Evolutionary conservation across 53 echinoderm and acorn worm genomes (phyloP).

Genomic region (Hippasteria phrygiana): DNA sequence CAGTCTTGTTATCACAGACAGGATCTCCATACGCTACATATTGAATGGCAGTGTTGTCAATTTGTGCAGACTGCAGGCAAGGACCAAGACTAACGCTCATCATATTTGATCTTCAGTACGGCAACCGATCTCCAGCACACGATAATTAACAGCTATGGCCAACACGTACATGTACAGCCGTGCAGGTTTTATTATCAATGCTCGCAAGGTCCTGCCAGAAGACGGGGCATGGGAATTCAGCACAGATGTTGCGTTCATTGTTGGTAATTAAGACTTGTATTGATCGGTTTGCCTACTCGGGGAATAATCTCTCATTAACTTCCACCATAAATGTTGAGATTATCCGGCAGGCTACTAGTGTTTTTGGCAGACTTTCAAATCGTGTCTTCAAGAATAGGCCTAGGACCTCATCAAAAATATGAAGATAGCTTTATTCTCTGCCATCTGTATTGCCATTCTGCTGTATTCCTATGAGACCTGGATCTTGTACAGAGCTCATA

Average conservation of each 20-base stretch:
- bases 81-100: background rate
- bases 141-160: background rate
- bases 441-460: background rate
- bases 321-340: background rate
- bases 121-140: background rate
- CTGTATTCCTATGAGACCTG: constrained; percentile 8
- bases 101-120: background rate
- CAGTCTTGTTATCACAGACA: too few relatives aligned
- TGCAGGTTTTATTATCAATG: background rate
- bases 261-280: too few relatives aligned
- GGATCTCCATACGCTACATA: constrained; percentile 1
- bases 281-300: constrained; percentile 7
- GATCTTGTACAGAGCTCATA: background rate
- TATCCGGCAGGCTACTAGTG: background rate
- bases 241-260: too few relatives aligned
- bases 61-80: background rate
- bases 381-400: background rate
- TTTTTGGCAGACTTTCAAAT: background rate
- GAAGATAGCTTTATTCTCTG: background rate
- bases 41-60: background rate
- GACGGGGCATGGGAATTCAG: background rate
- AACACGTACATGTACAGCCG: background rate
- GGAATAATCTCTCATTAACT: background rate
- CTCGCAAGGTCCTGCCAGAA: background rate
- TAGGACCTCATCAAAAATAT: background rate